Conservation (phyloP, 2,888 invertebrate species). For the Autographa gamma region DNA sequence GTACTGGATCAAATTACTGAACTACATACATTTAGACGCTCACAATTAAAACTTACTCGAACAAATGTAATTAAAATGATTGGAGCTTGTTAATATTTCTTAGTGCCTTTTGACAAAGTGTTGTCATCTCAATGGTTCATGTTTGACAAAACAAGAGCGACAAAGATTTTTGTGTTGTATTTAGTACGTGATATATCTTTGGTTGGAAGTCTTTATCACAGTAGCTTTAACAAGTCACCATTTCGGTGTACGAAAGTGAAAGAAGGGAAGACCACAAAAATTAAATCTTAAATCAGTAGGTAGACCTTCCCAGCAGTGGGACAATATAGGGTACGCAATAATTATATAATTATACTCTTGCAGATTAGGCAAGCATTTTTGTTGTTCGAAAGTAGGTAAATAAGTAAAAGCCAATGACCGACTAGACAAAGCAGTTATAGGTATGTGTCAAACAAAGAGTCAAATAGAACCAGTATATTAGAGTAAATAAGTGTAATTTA, state of each 20-base stretch:
- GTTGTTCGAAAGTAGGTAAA: too few relatives aligned
- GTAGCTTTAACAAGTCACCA: background rate
- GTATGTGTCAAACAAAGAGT: background rate
- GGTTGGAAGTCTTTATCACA: background rate
- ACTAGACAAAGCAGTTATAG: background rate
- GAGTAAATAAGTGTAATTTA: background rate
- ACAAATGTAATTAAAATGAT: constrained; percentile 46
- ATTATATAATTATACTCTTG: too few relatives aligned
- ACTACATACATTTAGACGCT: constrained; percentile 24
- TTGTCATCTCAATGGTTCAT: constrained; percentile 11
- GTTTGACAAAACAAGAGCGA: constrained; percentile 17
- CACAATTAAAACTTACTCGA: constrained; percentile 42
- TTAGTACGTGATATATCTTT: background rate
- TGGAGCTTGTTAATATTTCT: constrained; percentile 37
- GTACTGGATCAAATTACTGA: constrained; percentile 27
- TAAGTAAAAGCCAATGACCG: background rate
- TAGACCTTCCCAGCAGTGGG: too few relatives aligned
- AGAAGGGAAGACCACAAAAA: too few relatives aligned
- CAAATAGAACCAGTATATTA: background rate
- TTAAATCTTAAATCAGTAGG: too few relatives aligned
- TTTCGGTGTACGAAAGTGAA: background rate
- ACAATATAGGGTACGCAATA: too few relatives aligned
- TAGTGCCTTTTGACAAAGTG: constrained; percentile 24
- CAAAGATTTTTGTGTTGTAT: background rate
- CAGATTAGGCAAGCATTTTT: too few relatives aligned